phyloP scores from a whole-genome alignment of 2,888 invertebrate species.

The Linnaemya tessellans region DNA sequence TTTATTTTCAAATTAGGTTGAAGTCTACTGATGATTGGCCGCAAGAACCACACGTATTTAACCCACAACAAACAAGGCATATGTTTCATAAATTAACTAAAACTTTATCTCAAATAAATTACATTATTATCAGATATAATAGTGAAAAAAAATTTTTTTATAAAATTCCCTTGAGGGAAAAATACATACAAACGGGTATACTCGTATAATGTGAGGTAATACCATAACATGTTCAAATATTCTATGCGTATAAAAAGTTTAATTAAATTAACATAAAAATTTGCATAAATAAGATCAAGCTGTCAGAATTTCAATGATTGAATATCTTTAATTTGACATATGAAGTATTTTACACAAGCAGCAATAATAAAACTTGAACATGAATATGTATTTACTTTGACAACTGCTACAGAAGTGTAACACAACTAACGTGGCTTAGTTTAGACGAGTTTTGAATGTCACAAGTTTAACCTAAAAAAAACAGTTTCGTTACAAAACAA shows the following conservation, averaged over 20 bases:
- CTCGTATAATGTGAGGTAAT: no score
- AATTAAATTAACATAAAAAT: constrained; percentile 36
- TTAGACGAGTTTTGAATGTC: constrained; percentile 56
- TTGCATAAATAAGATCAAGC: background rate
- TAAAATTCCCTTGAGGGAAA: no score
- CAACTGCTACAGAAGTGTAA: background rate
- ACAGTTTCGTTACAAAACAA: background rate
- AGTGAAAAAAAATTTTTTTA: no score
- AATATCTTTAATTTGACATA: constrained; percentile 29
- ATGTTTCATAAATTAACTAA: no score
- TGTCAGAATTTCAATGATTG: background rate
- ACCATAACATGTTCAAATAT: background rate
- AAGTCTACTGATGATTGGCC: no score
- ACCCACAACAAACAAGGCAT: no score
- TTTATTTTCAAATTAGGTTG: no score
- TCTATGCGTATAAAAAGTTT: constrained; percentile 5
- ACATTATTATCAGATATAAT: no score
- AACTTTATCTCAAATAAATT: no score
- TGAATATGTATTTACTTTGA: background rate
- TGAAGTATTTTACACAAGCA: background rate
- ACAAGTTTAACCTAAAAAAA: constrained; percentile 51
- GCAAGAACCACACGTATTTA: no score
- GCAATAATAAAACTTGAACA: background rate
- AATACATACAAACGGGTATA: no score
- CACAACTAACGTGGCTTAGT: background rate